A percentile compares a stretch with the other conserved stretches of the same genome.
Conservation (phyloP, 2,797 vertebrate species). For the Urosaurus nigricauda region DNA sequence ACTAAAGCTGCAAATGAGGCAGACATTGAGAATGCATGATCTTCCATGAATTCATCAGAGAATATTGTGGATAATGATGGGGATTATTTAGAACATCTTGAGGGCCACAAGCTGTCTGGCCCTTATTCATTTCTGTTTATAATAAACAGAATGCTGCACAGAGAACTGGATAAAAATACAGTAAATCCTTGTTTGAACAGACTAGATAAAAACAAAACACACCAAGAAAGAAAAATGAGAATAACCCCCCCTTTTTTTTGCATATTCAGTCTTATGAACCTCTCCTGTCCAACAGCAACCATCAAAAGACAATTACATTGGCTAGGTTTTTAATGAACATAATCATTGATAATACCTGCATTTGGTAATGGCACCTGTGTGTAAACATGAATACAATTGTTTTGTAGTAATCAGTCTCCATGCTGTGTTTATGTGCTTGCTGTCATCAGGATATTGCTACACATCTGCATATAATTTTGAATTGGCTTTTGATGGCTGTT, state of each 20-base stretch:
- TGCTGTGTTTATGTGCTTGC: neutral
- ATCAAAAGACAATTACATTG: neutral
- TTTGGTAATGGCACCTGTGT: neutral
- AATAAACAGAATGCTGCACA: neutral
- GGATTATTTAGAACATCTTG: neutral
- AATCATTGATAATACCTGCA: neutral
- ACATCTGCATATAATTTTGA: slow-evolving; percentile 20
- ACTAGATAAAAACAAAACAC: no score
- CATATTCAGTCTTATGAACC: no score
- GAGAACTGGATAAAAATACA: neutral
- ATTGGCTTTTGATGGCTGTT: neutral
- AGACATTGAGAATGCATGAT: neutral
- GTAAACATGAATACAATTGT: neutral
- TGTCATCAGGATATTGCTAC: neutral
- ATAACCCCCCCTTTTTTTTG: neutral
- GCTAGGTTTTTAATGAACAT: neutral
- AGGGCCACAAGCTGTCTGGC: neutral
- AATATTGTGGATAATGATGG: no score
- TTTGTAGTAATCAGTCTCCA: neutral
- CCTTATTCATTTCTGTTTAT: neutral
- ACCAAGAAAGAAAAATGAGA: no score
- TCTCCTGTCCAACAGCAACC: slow-evolving; percentile 4
- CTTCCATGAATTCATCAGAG: no score
- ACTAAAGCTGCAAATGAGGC: neutral
- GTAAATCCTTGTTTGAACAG: neutral